Base-by-base conservation (phyloP, 2,113 vertebrate species). In the Etheostoma cragini region DNA sequence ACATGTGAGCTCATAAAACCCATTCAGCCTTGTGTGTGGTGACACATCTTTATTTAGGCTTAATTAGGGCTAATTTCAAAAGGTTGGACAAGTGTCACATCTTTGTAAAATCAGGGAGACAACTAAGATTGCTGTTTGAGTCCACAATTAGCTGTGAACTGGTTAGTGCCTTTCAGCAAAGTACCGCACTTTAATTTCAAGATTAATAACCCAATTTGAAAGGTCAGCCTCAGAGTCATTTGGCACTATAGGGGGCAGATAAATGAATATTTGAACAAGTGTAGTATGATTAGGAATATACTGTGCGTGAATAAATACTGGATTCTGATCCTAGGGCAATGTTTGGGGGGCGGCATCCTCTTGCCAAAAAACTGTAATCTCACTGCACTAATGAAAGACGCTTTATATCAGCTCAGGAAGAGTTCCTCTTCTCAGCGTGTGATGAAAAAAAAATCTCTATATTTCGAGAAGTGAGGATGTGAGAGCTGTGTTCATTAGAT, bases 401-500 rank as follows among this genome's bases (percentile, higher is more conserved):
- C 49, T 77, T 87, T 64, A 35, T 74, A 83, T 88, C 88, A 77
- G 69, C 77, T 68, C 89, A 76, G 69, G 70, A 90, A 80, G 64
- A 80, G 74, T 57, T 85, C 11, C 79, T 91, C 76, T 91, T 89
- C 85, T 90, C 84, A 78, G 69, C 33, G 17, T 60, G 75, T 52
- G 74, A 64, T 65, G 2, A 19, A 12, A 42, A 68, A 72, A 42
- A 56, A 53, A 71, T 42, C 16, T 85, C 65, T 79, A 89, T 38
- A 87, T 93, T 88, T 82, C 2, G 11, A 83, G 81, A 78, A 15
- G 66, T 5, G 81, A 90, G 76, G 77, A 88, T 79, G 83, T 88
- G 74, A 88, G 82, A 82, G 62, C 67, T n/a, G 76, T 14, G 72
- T 87, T 93, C 87, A 92, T 92, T 89, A 89, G 78, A 76, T 77